Evolutionary conservation across 2,113 vertebrate genomes (phyloP), one percentile per base, ranked within the genome.

Genomic region (Rhinogobius similis): DNA sequence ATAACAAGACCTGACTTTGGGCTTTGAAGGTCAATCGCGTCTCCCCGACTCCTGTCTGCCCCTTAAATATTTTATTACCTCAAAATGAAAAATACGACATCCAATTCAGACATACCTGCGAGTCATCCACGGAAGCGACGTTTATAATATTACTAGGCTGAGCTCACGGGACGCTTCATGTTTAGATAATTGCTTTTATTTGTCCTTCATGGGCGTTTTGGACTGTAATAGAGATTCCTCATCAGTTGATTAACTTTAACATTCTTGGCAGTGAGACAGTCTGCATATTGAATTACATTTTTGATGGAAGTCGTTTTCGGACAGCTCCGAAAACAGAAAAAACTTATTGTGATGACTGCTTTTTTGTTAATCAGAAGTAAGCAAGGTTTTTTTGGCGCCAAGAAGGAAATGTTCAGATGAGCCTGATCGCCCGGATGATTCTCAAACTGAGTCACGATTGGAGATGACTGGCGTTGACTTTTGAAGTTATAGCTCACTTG

Each of bases 1-100:
- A 92, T 91, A 93, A 90, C 73, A 78, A 72, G 72, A 77, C 77
- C 80, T 5, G 65, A 38, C 73, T 84, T 86, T 87, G 81, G 82
- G 80, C 72, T 86, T 79, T 91, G 87, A 93, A 93, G 89, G 88
- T 91, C 83, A 91, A 38, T 64, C 39, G 82, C 87, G 58, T 86
- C 67, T 83, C 82, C 77, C 39, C 78, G 81, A 83, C 73, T 82
- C 63, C 79, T 76, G 70, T 72, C 50, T 82, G 78, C 75, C 76
- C 76, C 72, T 73, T 94, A 89, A 94, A 92, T 93, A 92, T 92
- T 94, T 93, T 84, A 92, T 90, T 62, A 65, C 48, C 83, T 92
- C 55, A 85, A 93, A 93, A 92, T 93, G 76, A 89, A 92, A 84
- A 80, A 90, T 86, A 84, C 76, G 70, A 84, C 79, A 82, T 83